These are phyloP conservation scores for Rhadinocentrus ornatus DNA, from an alignment of 2,797 vertebrate species.

Conservation along the genomic window DNA sequence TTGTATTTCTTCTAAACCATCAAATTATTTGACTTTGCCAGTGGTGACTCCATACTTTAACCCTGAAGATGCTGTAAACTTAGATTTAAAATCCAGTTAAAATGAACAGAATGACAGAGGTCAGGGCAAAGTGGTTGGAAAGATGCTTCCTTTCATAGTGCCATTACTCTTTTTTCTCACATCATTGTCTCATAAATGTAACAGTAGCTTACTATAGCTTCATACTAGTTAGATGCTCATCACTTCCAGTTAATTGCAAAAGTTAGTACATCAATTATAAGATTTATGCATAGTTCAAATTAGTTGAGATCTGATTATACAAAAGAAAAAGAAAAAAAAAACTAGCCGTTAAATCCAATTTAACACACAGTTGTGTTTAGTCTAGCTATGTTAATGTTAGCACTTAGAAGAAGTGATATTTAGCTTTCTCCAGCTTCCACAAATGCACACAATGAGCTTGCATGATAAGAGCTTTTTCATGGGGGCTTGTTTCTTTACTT, in stretches of 20 bases:
- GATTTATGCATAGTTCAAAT: slow-evolving; percentile 37
- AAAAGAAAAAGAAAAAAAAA: slow-evolving; percentile 37
- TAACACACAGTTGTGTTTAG: slow-evolving; percentile 38
- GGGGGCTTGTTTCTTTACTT: slow-evolving; percentile 35
- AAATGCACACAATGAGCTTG: slow-evolving; percentile 45
- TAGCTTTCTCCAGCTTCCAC: slow-evolving; percentile 38
- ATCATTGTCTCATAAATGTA: slow-evolving; percentile 16
- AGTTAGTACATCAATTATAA: slow-evolving; percentile 30
- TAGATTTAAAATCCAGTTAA: slow-evolving; percentile 18
- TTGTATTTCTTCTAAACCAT: slow-evolving; percentile 15
- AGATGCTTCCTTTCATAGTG: slow-evolving; percentile 5
- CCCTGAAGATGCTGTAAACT: slow-evolving; percentile 21
- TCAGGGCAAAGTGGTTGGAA: slow-evolving; percentile 16
- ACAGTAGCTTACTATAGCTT: slow-evolving; percentile 30
- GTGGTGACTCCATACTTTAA: slow-evolving; percentile 18
- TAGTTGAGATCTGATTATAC: slow-evolving; percentile 30
- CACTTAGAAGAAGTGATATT: slow-evolving; percentile 54
- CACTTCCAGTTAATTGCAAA: slow-evolving; percentile 24
- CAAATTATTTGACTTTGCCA: slow-evolving; percentile 12
- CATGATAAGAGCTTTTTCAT: slow-evolving; percentile 33
- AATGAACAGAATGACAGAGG: slow-evolving; percentile 19
- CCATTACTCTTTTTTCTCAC: slow-evolving; percentile 14
- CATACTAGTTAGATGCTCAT: slow-evolving; percentile 25
- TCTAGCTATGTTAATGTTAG: slow-evolving; percentile 55
- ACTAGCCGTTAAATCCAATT: slow-evolving; percentile 26